phyloP scores from a whole-genome alignment of 2,113 vertebrate species.

The Alaudala cheleensis region DNA sequence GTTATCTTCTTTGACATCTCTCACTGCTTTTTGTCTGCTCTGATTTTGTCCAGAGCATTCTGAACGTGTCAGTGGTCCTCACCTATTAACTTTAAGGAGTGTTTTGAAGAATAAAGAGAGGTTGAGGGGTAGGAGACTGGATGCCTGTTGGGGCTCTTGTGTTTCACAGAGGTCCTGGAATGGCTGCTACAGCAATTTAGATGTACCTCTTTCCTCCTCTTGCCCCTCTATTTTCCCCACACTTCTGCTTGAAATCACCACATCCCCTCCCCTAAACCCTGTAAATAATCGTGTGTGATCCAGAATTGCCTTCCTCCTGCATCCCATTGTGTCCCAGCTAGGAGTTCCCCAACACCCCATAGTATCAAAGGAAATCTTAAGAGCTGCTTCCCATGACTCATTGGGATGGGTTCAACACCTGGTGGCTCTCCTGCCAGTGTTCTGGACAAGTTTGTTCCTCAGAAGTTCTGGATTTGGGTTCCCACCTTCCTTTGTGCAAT shows the following conservation, averaged over 20 bases:
- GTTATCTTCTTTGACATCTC: not conserved
- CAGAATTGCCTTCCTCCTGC: not conserved
- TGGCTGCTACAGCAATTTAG: not conserved
- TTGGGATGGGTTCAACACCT: not conserved
- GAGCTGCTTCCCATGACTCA: fast-evolving
- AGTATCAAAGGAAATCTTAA: not conserved
- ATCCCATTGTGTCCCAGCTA: not conserved
- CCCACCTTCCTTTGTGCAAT: not conserved
- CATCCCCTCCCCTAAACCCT: not conserved
- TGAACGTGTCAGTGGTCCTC: fast-evolving
- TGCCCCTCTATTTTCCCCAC: not conserved
- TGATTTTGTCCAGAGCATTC: not conserved
- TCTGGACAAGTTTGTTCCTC: not conserved
- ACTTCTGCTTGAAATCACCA: not conserved
- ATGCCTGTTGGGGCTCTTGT: not conserved
- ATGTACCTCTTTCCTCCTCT: not conserved
- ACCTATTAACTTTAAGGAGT: not conserved
- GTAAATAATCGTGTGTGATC: not conserved
- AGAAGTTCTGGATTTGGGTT: not conserved
- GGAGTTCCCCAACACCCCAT: not conserved
- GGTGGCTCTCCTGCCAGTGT: not conserved
- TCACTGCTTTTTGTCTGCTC: not conserved
- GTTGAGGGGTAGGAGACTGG: not conserved
- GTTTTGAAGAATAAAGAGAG: not conserved
- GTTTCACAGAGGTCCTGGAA: not conserved